A percentile compares a stretch with the other conserved stretches of the same genome.
Evolutionary conservation across 2,797 vertebrate genomes (phyloP).

Genomic region (Sebastes iracundus): DNA sequence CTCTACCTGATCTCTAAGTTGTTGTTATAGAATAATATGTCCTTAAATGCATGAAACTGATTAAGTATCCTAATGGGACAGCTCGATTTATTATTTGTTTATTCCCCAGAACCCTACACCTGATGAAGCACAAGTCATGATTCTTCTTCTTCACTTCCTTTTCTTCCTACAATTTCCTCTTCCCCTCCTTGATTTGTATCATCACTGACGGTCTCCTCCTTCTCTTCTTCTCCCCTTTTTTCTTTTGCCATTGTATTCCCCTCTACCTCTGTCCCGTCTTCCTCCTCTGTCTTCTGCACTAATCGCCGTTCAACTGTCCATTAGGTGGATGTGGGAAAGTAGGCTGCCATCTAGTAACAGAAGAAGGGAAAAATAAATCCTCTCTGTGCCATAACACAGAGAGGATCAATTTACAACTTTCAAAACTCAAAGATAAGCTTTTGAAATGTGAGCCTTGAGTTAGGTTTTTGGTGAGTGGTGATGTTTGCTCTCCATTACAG

Average conservation of each 20-base stretch:
- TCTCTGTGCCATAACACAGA: neutral
- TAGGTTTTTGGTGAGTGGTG: constrained; percentile 57
- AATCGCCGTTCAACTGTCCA: no score
- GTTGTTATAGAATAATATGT: no score
- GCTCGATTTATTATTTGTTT: no score
- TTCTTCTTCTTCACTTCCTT: neutral
- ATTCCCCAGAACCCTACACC: neutral
- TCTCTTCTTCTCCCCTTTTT: no score
- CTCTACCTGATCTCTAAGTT: no score
- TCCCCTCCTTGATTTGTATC: neutral
- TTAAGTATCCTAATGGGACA: no score
- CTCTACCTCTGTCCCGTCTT: neutral
- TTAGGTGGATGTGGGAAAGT: neutral
- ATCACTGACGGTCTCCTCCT: neutral
- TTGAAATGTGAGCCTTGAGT: neutral
- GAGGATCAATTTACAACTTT: neutral
- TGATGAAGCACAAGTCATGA: neutral
- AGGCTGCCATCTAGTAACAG: constrained; percentile 61
- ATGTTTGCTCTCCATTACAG: constrained; percentile 76
- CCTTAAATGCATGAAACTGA: no score
- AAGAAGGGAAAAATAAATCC: neutral
- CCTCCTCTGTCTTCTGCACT: neutral
- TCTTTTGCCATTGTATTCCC: neutral
- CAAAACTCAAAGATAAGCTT: constrained; percentile 7
- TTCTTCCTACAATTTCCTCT: neutral